These are phyloP conservation scores for Ormyrus thymus DNA, from an alignment of 2,888 invertebrate species.

Conservation along the genomic window DNA sequence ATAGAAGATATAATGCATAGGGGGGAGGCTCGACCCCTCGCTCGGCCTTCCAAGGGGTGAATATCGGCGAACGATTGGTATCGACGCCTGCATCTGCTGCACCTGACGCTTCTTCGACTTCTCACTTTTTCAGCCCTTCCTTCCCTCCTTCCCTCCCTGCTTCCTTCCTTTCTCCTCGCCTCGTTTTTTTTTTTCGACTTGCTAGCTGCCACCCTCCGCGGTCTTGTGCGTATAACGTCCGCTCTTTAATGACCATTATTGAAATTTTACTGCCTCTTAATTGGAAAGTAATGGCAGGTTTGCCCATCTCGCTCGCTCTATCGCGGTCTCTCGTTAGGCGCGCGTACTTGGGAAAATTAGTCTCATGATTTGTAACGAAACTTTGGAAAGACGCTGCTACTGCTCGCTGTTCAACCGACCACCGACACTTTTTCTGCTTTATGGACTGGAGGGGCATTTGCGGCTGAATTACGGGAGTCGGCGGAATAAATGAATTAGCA, in stretches of 20 bases:
- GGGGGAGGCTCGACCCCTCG: background rate
- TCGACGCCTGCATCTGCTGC: conserved; percentile 72
- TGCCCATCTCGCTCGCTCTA: conserved; percentile 49
- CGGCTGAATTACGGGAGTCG: background rate
- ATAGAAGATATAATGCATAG: conserved; percentile 53
- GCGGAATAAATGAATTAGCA: background rate
- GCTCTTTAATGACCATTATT: conserved; percentile 74
- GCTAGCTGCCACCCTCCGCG: conserved; percentile 57
- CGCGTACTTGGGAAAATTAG: conserved; percentile 25
- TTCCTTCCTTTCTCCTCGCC: conserved; percentile 54
- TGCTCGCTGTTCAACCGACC: background rate
- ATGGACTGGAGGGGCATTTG: background rate
- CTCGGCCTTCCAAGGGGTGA: conserved; percentile 58
- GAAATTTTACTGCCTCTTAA: conserved; percentile 74
- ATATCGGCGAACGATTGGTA: conserved; percentile 72
- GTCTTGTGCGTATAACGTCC: conserved; percentile 66
- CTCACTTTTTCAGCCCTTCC: conserved; percentile 60
- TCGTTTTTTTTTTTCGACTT: conserved; percentile 54
- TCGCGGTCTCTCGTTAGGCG: conserved; percentile 46
- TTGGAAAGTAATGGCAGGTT: conserved; percentile 73
- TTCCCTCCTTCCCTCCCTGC: conserved; percentile 42
- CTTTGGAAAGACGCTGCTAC: conserved; percentile 29
- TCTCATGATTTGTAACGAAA: conserved; percentile 30
- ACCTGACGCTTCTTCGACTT: conserved; percentile 69
- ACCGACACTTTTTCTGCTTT: background rate